Evolutionary conservation across 92 coral and sea anemone genomes (phyloP).

Genomic region (Micromussa lordhowensis): DNA sequence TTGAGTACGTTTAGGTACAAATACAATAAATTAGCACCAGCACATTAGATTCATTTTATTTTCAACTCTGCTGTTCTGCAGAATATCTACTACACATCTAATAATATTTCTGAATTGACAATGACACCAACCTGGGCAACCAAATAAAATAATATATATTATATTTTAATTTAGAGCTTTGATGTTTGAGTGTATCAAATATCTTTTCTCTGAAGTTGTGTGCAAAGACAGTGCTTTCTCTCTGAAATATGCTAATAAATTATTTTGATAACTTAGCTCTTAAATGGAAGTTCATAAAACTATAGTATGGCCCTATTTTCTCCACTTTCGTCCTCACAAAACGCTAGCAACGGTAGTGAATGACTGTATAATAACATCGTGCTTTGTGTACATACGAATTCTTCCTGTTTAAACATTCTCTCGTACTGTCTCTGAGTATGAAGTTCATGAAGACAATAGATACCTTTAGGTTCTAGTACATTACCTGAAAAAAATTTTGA

Average conservation of each 20-base stretch:
- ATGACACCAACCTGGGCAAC: not conserved
- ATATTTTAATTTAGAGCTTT: not conserved
- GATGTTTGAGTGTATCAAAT: not conserved
- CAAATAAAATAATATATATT: conserved; percentile 2
- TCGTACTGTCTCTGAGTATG: too few species aligned
- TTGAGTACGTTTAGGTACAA: not conserved
- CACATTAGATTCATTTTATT: not conserved
- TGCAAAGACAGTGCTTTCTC: not conserved
- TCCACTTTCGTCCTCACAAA: not conserved
- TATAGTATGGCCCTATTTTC: too few species aligned
- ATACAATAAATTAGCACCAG: not conserved
- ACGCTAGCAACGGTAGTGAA: not conserved
- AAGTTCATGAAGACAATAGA: not conserved
- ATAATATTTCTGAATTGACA: too few species aligned
- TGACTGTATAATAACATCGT: not conserved
- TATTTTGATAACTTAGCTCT: not conserved
- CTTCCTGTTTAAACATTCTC: not conserved
- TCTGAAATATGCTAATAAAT: not conserved
- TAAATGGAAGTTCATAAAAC: not conserved
- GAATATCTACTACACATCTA: not conserved
- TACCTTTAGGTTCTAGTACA: not conserved
- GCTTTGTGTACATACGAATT: not conserved
- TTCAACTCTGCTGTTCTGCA: not conserved
- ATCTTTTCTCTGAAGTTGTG: not conserved
- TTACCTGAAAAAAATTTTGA: not conserved